Conservation (phyloP, 1,140 invertebrate species). For the Bombus terrestris region DNA sequence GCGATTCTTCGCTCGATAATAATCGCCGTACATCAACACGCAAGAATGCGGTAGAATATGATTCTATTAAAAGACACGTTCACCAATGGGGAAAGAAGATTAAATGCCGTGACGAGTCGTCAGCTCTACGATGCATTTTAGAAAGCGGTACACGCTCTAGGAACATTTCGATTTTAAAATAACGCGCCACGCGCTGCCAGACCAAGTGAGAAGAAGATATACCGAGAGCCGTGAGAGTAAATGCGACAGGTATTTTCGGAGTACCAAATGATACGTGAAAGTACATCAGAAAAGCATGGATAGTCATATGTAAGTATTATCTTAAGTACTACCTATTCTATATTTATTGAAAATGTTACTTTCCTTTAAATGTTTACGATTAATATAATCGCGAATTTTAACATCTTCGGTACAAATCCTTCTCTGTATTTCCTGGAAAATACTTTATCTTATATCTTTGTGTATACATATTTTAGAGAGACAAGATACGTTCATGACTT, state of each 20-base stretch:
- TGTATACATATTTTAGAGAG: too few relatives aligned
- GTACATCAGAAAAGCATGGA: neutral
- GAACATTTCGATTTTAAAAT: neutral
- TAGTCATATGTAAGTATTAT: neutral
- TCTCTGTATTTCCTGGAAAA: too few relatives aligned
- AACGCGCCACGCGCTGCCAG: neutral
- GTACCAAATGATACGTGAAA: neutral
- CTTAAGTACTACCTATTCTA: neutral
- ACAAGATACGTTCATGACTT: too few relatives aligned
- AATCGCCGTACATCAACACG: neutral
- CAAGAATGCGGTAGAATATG: conserved; percentile 4
- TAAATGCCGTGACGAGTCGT: conserved; percentile 7
- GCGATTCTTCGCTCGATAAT: conserved; percentile 18
- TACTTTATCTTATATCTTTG: too few relatives aligned
- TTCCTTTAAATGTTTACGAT: neutral
- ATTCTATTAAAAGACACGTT: conserved; percentile 22
- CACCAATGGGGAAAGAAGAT: conserved; percentile 16
- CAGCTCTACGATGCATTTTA: neutral
- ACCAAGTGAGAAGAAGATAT: neutral
- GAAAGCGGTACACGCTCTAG: neutral
- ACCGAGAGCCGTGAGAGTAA: too few relatives aligned
- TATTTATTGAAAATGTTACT: too few relatives aligned
- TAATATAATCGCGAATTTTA: too few relatives aligned
- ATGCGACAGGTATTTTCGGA: neutral
- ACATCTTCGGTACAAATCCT: too few relatives aligned